A percentile compares a stretch with the other conserved stretches of the same genome.
These are phyloP conservation scores for Stegastes partitus DNA, from an alignment of 2,113 vertebrate species.

Conservation along the genomic window DNA sequence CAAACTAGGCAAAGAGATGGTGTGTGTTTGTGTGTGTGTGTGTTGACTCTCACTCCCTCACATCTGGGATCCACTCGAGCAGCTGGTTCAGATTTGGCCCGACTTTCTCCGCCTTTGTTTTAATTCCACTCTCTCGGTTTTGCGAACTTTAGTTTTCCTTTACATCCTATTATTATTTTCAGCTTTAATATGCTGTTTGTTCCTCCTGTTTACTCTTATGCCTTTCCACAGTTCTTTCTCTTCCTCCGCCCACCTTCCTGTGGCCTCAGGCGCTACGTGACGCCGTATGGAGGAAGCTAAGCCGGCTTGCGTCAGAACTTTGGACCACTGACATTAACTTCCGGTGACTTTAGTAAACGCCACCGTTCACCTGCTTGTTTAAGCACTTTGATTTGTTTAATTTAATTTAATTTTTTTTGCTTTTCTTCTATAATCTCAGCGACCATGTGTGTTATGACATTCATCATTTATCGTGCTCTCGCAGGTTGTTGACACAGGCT, in stretches of 20 bases:
- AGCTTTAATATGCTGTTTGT: conserved; percentile 39
- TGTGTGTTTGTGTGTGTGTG: conserved; percentile 18
- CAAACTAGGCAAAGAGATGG: conserved; percentile 15
- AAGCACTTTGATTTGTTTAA: background rate
- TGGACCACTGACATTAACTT: conserved; percentile 24
- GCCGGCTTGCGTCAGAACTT: conserved; percentile 33
- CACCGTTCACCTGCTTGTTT: conserved; percentile 9
- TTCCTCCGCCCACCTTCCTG: conserved; percentile 46
- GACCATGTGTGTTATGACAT: conserved; percentile 1
- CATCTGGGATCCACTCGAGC: conserved; percentile 73
- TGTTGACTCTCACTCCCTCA: conserved; percentile 35
- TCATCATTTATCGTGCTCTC: conserved; percentile 6
- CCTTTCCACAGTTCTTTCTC: conserved; percentile 16
- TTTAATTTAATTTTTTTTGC: background rate
- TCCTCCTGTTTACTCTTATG: conserved; percentile 37
- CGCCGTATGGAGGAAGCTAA: conserved; percentile 28
- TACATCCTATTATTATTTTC: conserved; percentile 15
- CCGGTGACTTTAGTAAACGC: conserved; percentile 13
- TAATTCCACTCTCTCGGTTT: conserved; percentile 27
- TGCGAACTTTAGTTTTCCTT: conserved; percentile 27
- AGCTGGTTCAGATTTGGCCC: conserved; percentile 70
- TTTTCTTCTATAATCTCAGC: conserved; percentile 5
- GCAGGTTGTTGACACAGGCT: conserved; percentile 48
- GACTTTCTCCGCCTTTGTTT: conserved; percentile 60
- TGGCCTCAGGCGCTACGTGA: conserved; percentile 31